Conservation (phyloP, 2,888 invertebrate species). For the Acrocyrtus sp. region DNA sequence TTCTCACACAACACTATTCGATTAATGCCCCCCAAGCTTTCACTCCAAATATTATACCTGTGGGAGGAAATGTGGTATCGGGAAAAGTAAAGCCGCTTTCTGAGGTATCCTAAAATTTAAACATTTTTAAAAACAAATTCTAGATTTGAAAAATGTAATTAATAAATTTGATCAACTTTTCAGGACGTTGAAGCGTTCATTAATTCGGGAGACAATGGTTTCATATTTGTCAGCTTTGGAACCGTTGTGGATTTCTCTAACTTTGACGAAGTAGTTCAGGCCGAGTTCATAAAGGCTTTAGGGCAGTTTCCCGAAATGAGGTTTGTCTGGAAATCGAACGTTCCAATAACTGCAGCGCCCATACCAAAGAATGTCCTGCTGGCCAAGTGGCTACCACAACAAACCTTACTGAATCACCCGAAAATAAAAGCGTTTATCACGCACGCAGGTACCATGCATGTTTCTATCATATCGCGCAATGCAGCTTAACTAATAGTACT, state of each 20-base stretch:
- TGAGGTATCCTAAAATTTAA: conserved; percentile 10
- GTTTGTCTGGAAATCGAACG: conserved; percentile 21
- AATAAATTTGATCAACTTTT: too few relatives aligned
- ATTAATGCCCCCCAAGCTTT: conserved; percentile 52
- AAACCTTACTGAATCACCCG: too few relatives aligned
- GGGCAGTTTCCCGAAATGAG: conserved; percentile 3
- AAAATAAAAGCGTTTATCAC: conserved; percentile 49
- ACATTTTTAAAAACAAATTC: too few relatives aligned
- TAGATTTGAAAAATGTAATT: background rate
- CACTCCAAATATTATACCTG: conserved; percentile 42
- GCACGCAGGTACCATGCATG: too few relatives aligned
- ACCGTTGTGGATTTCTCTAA: background rate
- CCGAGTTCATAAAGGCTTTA: background rate
- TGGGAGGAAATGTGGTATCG: conserved; percentile 28
- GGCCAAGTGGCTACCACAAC: conserved; percentile 25
- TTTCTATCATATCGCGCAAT: too few relatives aligned
- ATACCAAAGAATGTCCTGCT: conserved; percentile 15
- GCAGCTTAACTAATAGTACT: too few relatives aligned
- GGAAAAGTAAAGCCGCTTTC: conserved; percentile 10
- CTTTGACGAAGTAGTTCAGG: background rate
- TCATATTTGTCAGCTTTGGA: conserved; percentile 30
- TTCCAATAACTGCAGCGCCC: background rate
- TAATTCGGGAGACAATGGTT: background rate
- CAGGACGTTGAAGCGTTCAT: conserved; percentile 26
- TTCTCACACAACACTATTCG: conserved; percentile 54